Conservation (phyloP, 2,797 vertebrate genomes). For the Gobio occitaniae region DNA sequence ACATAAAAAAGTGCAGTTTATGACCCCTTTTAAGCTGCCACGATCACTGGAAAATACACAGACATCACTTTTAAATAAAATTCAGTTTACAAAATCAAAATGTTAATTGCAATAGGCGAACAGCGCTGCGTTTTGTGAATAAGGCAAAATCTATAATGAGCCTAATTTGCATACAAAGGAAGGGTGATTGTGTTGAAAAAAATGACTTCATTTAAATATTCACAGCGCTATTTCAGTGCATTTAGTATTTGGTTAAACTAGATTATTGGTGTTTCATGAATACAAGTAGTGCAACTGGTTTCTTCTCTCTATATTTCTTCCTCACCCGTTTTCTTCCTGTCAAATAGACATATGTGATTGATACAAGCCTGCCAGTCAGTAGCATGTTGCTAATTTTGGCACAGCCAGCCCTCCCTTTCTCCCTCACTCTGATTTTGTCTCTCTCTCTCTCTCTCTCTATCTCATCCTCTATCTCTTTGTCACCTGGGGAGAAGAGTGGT, state of each 20-base stretch:
- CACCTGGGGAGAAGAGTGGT: slow-evolving; percentile 57
- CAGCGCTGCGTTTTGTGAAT: background rate
- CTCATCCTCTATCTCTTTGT: slow-evolving; percentile 21
- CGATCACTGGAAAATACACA: no score
- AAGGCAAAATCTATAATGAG: slow-evolving; percentile 1
- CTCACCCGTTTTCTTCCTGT: slow-evolving; percentile 36
- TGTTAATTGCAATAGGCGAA: background rate
- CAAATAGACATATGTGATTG: slow-evolving; percentile 68
- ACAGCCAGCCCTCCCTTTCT: slow-evolving; percentile 39
- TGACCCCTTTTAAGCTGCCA: no score
- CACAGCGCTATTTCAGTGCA: background rate
- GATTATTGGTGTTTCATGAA: background rate
- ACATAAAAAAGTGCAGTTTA: no score
- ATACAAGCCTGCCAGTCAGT: slow-evolving; percentile 67
- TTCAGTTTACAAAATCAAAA: background rate
- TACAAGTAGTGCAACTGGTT: background rate
- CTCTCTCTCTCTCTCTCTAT: slow-evolving; percentile 12
- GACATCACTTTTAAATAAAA: background rate
- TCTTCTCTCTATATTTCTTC: background rate
- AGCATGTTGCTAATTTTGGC: slow-evolving; percentile 77
- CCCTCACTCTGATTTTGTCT: slow-evolving; percentile 2
- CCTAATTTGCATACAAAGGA: background rate
- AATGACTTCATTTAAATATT: background rate
- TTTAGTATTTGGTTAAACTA: background rate
- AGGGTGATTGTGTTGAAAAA: no score